Base-by-base conservation (phyloP, 53 echinoderm and acorn worm species). In the Zoroaster sp. region DNA sequence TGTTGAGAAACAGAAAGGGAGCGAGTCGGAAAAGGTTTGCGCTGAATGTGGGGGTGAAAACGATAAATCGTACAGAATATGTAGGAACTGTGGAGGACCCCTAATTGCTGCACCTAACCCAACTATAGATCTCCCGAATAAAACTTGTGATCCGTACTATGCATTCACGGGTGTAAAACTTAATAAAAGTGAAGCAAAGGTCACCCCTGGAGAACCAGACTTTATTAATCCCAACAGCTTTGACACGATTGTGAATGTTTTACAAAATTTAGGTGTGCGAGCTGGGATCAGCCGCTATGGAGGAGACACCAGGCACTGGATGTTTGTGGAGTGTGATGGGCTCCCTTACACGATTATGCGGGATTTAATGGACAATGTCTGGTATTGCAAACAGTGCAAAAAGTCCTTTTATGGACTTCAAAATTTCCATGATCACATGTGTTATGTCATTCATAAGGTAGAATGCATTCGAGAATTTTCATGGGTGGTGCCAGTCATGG, bases 281-380 rank as follows among this genome's bases (percentile, higher is more conserved):
- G 85, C 85, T 12, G 85, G 81, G 2, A 33, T 83, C 5, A 35
- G 47, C 28, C 12, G 45, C 13, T 68, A 68, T 42, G 43, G 83
- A 13, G 83, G 83, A 5, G 69, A 69, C 5, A 35, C 28, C 2
- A 42, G 81, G 25, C n/a, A 54, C 25, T 83, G 83, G 83, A 4
- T 83, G 41, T 83, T 83, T 33, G 1, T 83, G 31, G 83, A 69
- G 17, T 83, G 88, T 74, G 92, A 92, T 74, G 89, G 89, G 1
- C 72, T 89, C 6, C 93, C 93, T 37, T 93, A 89, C 69, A 89
- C 36, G 23, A 77, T 93, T 2, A 59, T 66, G 1, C 25, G 72
- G 69, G 74, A 82, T 17, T 10, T 93, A 1, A 18, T 36, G 0
- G 83, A 89, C 35, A 68, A 93, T 28, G 77, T 86, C 14, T 86